phyloP scores from a whole-genome alignment of 2,113 vertebrate species.

The Apistogramma diplotaenia region DNA sequence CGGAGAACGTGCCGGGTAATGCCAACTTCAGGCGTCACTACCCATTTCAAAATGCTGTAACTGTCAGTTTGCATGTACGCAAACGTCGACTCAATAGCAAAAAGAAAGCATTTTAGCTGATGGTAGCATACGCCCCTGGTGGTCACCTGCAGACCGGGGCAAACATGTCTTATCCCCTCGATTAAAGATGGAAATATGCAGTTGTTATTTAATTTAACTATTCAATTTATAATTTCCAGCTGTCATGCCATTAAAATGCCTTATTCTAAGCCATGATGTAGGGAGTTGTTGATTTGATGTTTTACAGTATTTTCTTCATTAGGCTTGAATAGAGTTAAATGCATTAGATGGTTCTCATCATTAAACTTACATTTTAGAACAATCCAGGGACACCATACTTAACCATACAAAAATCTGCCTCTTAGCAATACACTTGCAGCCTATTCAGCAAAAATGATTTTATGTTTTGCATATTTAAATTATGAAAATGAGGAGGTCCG shows the following conservation, averaged over 20 bases:
- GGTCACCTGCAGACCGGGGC: neutral
- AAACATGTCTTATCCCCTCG: neutral
- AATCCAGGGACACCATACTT: slow-evolving; percentile 1
- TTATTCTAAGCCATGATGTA: slow-evolving; percentile 43
- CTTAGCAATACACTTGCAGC: slow-evolving; percentile 3
- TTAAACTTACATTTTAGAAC: neutral
- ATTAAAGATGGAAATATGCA: neutral
- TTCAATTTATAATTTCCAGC: slow-evolving; percentile 16
- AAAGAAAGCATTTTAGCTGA: slow-evolving; percentile 3
- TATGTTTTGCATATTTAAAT: neutral
- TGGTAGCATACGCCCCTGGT: neutral
- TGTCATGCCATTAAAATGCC: slow-evolving; percentile 45
- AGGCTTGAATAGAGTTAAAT: neutral
- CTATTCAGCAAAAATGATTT: neutral
- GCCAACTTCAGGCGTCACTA: slow-evolving; percentile 34
- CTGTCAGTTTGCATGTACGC: slow-evolving; percentile 32
- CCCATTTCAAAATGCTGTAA: neutral
- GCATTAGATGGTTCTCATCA: neutral
- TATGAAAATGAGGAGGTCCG: neutral
- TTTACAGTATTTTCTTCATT: neutral
- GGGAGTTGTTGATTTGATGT: slow-evolving; percentile 24
- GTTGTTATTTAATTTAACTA: neutral
- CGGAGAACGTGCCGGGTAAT: slow-evolving; percentile 49
- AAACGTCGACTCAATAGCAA: neutral
- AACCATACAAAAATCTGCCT: neutral